Conservation (phyloP, 2,888 invertebrate genomes). For the Eristalinus sepulchralis region DNA sequence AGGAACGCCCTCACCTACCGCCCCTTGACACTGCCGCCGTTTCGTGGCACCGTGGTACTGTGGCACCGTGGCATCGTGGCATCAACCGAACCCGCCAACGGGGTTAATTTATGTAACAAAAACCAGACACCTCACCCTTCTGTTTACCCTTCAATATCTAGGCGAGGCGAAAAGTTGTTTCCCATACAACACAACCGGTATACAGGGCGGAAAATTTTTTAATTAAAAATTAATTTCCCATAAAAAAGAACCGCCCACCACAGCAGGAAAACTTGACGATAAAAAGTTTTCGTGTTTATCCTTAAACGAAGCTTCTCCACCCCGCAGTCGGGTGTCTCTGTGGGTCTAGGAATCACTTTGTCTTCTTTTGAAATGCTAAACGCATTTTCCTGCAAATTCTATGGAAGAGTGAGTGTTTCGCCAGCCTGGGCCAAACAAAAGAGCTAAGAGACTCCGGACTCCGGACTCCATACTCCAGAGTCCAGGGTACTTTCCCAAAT, state of each 20-base stretch:
- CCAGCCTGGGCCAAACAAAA: slow-evolving; percentile 18
- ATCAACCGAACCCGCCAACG: background rate
- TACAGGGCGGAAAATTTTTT: slow-evolving; percentile 59
- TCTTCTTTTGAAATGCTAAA: slow-evolving; percentile 69
- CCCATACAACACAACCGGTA: slow-evolving; percentile 27
- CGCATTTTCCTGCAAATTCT: slow-evolving; percentile 57
- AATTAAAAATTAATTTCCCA: slow-evolving; percentile 68
- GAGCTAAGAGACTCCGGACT: slow-evolving; percentile 4
- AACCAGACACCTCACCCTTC: slow-evolving; percentile 24
- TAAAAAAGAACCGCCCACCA: slow-evolving; percentile 30
- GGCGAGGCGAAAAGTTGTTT: slow-evolving; percentile 9
- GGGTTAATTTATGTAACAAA: slow-evolving; percentile 66
- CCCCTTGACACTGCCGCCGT: background rate
- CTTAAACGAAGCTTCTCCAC: background rate
- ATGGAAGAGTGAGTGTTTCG: slow-evolving; percentile 11
- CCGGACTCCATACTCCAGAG: too few species aligned
- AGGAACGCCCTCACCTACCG: slow-evolving; percentile 17
- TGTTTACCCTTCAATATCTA: slow-evolving; percentile 14
- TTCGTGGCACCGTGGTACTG: too few species aligned
- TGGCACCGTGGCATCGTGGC: too few species aligned
- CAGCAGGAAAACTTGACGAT: slow-evolving; percentile 17
- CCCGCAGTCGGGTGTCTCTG: background rate
- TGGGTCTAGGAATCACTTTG: slow-evolving; percentile 36
- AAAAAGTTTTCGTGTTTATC: slow-evolving; percentile 27
- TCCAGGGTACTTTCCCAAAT: slow-evolving; percentile 28